Evolutionary conservation across 2,113 vertebrate genomes (phyloP).

Genomic region (Panthera tigris): DNA sequence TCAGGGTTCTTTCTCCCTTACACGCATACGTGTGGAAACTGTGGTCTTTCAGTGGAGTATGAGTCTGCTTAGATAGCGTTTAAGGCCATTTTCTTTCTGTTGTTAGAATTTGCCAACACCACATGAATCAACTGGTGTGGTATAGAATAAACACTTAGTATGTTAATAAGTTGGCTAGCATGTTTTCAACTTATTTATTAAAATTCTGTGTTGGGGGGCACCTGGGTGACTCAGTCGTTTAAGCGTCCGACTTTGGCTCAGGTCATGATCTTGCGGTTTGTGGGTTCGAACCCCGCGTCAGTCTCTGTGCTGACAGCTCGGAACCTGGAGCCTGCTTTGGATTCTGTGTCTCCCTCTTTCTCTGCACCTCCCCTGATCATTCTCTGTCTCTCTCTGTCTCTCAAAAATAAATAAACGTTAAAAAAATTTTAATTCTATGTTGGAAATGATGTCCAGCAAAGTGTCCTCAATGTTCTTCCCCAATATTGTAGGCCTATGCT

Average conservation of each 20-base stretch:
- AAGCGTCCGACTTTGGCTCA: no score
- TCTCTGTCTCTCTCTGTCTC: no score
- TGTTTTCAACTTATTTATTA: not conserved
- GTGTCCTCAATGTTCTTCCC: not conserved
- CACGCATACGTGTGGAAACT: not conserved
- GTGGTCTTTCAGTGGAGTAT: not conserved
- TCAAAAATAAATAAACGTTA: no score
- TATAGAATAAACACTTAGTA: not conserved
- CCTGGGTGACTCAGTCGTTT: no score
- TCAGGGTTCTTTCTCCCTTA: fast-evolving
- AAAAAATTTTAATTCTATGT: not conserved
- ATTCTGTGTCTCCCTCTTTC: no score
- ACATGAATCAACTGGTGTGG: not conserved
- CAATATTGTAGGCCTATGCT: not conserved
- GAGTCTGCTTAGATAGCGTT: not conserved
- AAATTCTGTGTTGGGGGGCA: not conserved
- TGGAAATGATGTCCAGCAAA: not conserved
- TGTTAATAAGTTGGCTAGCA: not conserved
- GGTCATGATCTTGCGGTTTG: no score
- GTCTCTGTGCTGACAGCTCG: no score
- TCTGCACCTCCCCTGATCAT: no score
- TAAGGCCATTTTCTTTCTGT: not conserved
- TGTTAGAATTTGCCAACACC: not conserved
- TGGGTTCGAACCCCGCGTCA: no score
- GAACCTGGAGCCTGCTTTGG: no score